phyloP scores from a whole-genome alignment of 2,888 invertebrate species.

The Antheraea yamamai region DNA sequence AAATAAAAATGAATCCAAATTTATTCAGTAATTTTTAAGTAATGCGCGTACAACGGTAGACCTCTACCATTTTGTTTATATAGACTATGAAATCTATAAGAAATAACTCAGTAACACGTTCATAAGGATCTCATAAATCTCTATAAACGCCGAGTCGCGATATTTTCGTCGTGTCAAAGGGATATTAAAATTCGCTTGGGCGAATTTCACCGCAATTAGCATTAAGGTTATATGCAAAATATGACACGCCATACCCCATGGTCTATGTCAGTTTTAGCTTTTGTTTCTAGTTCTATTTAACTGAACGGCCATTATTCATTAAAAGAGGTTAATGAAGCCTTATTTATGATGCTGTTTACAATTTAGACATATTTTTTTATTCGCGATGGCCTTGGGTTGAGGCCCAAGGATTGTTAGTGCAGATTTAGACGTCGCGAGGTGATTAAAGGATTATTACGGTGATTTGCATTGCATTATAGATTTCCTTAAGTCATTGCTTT shows the following conservation, averaged over 20 bases:
- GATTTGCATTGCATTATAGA: too few species aligned
- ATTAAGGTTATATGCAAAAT: constrained; percentile 2
- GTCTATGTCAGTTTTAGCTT: constrained; percentile 6
- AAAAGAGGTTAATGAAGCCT: constrained; percentile 5
- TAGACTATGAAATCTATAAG: not conserved
- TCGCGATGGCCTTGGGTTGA: not conserved
- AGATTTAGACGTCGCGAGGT: too few species aligned
- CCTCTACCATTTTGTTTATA: too few species aligned
- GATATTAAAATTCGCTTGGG: constrained; percentile 6
- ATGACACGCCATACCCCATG: not conserved
- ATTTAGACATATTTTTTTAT: not conserved
- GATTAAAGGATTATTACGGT: too few species aligned
- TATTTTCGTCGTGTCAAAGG: constrained; percentile 2
- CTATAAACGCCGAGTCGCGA: not conserved
- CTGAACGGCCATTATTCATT: not conserved
- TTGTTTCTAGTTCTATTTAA: constrained; percentile 11
- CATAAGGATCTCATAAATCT: constrained; percentile 3
- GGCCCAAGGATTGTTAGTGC: too few species aligned
- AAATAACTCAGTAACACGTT: not conserved
- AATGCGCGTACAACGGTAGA: too few species aligned
- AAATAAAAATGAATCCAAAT: too few species aligned
- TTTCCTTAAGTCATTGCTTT: too few species aligned
- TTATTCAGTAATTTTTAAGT: too few species aligned
- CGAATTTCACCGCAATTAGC: constrained; percentile 12
- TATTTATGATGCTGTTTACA: not conserved